Evolutionary conservation across 1,140 invertebrate genomes (phyloP), one percentile per base, ranked within the genome.

Genomic region (Aradophagus sp.): DNA sequence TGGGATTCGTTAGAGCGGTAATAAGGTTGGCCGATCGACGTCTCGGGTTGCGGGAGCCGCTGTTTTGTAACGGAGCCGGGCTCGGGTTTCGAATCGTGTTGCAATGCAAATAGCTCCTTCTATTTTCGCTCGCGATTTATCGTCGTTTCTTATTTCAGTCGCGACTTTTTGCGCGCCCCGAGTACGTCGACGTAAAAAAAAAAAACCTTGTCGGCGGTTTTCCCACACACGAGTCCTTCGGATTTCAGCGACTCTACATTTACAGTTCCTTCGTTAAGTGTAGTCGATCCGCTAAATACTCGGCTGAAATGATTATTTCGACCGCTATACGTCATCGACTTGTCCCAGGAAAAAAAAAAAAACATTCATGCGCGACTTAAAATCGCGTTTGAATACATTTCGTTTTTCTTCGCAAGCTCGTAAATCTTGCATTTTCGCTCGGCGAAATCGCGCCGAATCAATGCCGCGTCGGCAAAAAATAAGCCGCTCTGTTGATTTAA

Each of bases 1-100:
- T 69, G 56, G 66, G 48, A 48, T 69, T 69, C 66, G 56, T 69
- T 69, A 69, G 27, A 42, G 42, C 16, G 19, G 42, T 69, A 62
- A 69, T 62, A 69, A 69, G 35, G 56, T 61, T 56, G 66, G 34
- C 66, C 29, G 66, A 61, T 56, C 35, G 41, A 31, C 19, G 41
- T 39, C 47, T 32, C 35, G 16, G 8, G n/a, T 19, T 2, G n/a
- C 32, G 10, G 38, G 11, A n/a, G 39, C 34, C 47, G 42, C 36
- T 15, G 55, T 47, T 61, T 45, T 20, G 61, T 19, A 31, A 39
- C 23, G 8, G 26, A 52, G 39, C 32, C 20, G 26, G 38, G 44
- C 19, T 17, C 14, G 20, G 13, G 27, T 26, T 48, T 16, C 23
- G 20, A 62, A 8, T 52, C 32, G 6, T 14, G 31, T 12, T 45